Percentiles rank a stretch among this genome's conserved stretches.
Evolutionary conservation across 35 echinoderm and acorn worm species (phyloP).

Genomic region (Acanthaster planci): DNA sequence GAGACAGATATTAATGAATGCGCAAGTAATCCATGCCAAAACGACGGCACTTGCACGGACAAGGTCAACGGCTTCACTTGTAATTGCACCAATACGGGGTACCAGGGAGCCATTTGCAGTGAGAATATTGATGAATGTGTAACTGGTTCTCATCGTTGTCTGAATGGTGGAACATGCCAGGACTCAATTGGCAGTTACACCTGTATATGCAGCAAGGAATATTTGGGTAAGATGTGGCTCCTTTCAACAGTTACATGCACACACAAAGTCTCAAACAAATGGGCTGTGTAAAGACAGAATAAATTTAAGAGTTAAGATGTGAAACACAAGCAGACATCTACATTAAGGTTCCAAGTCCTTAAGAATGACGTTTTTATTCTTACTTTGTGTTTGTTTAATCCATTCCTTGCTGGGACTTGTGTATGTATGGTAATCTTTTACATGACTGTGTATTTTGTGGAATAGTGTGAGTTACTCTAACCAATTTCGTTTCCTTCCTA

Average conservation of each 20-base stretch:
- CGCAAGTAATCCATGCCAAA: conserved; percentile 43
- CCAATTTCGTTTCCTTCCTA: background rate
- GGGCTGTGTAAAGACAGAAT: no score
- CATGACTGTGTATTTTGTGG: background rate
- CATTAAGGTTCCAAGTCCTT: no score
- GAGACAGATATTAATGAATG: conserved; percentile 54
- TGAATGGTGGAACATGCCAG: conserved; percentile 54
- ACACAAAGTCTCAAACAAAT: no score
- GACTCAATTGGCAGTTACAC: conserved; percentile 43
- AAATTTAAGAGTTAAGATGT: no score
- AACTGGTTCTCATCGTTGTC: conserved; percentile 19
- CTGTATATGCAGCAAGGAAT: conserved; percentile 55
- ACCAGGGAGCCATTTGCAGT: conserved; percentile 35
- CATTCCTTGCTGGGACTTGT: background rate
- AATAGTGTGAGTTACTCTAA: background rate
- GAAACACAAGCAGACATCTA: no score
- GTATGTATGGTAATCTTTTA: background rate
- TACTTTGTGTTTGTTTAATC: background rate
- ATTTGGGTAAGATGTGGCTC: conserved; percentile 41
- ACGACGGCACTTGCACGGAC: conserved; percentile 58
- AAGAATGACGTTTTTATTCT: no score
- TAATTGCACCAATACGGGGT: conserved; percentile 66
- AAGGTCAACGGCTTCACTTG: conserved; percentile 46
- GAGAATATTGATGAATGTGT: conserved; percentile 64
- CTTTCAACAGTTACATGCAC: no score